Evolutionary conservation across 2,113 vertebrate species (phyloP).

Genomic region (rabbit (Oryctolagus cuniculus)): mOryCun1.1 NC_091442.1:41465501-41466000

Average conservation of each 20-base stretch:
- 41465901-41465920: neutral
- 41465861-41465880: neutral
- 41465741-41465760: neutral
- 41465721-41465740: constrained; percentile 18
- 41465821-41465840: neutral
- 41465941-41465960: neutral
- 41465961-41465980: neutral
- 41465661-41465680: neutral
- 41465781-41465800: neutral
- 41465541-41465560: neutral
- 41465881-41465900: neutral
- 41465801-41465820: neutral
- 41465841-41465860: neutral
- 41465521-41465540: neutral
- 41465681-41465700: neutral
- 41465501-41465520: neutral
- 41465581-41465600: neutral
- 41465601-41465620: neutral
- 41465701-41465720: neutral
- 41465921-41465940: neutral
- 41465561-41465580: neutral
- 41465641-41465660: neutral
- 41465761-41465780: neutral
- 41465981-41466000: neutral
- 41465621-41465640: neutral